phyloP scores from a whole-genome alignment of 2,113 vertebrate species.

The Cottus gobio region DNA sequence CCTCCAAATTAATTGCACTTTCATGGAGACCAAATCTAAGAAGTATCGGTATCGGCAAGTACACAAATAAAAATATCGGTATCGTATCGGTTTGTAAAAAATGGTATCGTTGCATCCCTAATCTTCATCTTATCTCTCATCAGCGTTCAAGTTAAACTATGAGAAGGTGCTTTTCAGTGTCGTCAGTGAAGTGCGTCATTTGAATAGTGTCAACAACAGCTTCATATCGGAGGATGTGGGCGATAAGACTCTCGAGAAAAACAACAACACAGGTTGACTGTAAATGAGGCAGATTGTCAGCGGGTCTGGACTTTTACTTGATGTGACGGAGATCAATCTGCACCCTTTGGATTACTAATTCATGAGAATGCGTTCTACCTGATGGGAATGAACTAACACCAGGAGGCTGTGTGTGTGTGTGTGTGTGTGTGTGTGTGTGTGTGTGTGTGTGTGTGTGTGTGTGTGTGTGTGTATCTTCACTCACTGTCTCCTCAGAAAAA shows the following conservation, averaged over 20 bases:
- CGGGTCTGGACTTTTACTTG: neutral
- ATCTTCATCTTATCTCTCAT: slow-evolving; percentile 10
- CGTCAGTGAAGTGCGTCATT: neutral
- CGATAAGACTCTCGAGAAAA: slow-evolving; percentile 48
- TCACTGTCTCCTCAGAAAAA: slow-evolving; percentile 90
- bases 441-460: too few species aligned
- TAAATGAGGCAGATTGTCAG: neutral
- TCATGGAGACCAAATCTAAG: too few species aligned
- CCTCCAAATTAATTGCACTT: too few species aligned
- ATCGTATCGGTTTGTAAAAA: too few species aligned
- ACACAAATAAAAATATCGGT: too few species aligned
- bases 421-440: too few species aligned
- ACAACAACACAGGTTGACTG: slow-evolving; percentile 4
- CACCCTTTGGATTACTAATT: neutral
- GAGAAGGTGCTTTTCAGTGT: neutral
- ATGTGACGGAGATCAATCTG: neutral
- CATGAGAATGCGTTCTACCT: neutral
- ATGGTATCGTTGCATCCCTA: too few species aligned
- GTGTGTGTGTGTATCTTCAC: slow-evolving; percentile 47
- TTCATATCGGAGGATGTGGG: slow-evolving; percentile 58
- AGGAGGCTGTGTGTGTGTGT: neutral
- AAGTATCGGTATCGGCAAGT: too few species aligned
- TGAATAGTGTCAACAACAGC: neutral
- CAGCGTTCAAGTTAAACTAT: neutral
- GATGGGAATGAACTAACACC: neutral